Evolutionary conservation across 2,797 vertebrate genomes (phyloP), one percentile per base, ranked within the genome.

Genomic region (Pteropus rufus): DNA sequence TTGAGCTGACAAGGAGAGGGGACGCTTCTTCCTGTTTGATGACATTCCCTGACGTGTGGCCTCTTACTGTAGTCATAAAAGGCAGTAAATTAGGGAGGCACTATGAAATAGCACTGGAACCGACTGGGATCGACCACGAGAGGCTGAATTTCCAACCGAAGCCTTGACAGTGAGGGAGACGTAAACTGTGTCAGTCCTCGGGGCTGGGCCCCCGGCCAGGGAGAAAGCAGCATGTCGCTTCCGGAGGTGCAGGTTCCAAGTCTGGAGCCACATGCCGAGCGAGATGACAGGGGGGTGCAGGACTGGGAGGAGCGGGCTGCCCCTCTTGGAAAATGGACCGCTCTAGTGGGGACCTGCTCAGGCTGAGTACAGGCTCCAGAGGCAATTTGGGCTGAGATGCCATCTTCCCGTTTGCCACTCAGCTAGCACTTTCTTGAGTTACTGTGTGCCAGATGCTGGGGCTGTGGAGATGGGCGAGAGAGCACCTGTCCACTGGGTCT

Each of bases 11-110:
- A 91, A 88, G 87, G 92, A 80, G 89, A 90, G 76, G 86, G 94
- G 95, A 69, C 34, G 4, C 60, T 70, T 83, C 95, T 96, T 92
- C 94, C 91, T 91, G 73, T 95, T 89, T 95, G 97, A 97, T 93
- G 96, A 94, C 31, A 3, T 95, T 92, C 91, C 97, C 97, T 80
- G 96, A 97, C 89, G 89, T 95, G 97, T 93, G 97, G 86, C 93
- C 92, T 97, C 97, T 98, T 94, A 96, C 92, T 79, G n/a, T 5
- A 39, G 91, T 67, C 95, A 80, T 97, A 93, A 97, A 83, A 89
- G 60, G 87, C 89, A 89, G 85, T 96, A 96, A 96, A 95, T 97
- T 94, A 98, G 94, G 95, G 96, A 97, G 46, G 76, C 46, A 10
- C 73, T 73, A 64, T 76, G 87, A 97, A 97, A 92, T 60, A 93